Evolutionary conservation across 1,140 invertebrate genomes (phyloP).

Genomic region (Drosophila sechellia): DNA sequence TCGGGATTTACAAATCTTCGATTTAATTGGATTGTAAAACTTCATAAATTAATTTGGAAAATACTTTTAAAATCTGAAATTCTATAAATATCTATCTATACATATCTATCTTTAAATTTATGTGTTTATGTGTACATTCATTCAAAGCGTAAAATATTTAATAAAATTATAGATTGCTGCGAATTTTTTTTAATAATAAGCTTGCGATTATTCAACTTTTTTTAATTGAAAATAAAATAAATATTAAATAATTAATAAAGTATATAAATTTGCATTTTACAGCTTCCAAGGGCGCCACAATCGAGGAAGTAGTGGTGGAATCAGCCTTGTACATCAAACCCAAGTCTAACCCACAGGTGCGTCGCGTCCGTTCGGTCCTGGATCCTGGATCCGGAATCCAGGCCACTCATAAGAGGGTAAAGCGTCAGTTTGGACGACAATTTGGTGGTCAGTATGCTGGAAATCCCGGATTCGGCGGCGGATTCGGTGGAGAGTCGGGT

Average conservation of each 20-base stretch:
- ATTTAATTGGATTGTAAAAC: too few species aligned
- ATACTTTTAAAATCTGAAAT: too few species aligned
- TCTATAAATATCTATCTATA: too few species aligned
- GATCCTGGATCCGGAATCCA: slow-evolving; percentile 17
- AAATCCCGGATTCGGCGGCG: slow-evolving; percentile 26
- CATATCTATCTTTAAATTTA: too few species aligned
- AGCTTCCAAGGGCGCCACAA: slow-evolving; percentile 69
- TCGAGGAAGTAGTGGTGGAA: slow-evolving; percentile 84
- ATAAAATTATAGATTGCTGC: too few species aligned
- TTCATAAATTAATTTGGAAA: too few species aligned
- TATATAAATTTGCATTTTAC: not conserved
- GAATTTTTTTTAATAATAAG: too few species aligned
- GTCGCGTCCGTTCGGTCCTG: slow-evolving; percentile 59
- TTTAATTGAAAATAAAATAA: too few species aligned
- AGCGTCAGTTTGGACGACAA: slow-evolving; percentile 51
- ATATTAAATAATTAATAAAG: not conserved
- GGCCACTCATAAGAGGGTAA: slow-evolving; percentile 66
- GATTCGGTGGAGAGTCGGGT: slow-evolving; percentile 11
- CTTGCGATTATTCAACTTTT: too few species aligned
- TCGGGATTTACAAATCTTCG: too few species aligned
- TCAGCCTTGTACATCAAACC: slow-evolving; percentile 81
- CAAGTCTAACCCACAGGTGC: slow-evolving; percentile 63
- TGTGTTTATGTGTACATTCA: too few species aligned
- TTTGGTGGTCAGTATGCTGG: slow-evolving; percentile 25
- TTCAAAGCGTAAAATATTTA: too few species aligned